phyloP scores from a whole-genome alignment of 2,113 vertebrate species.

The Ochotona curzoniae region DNA sequence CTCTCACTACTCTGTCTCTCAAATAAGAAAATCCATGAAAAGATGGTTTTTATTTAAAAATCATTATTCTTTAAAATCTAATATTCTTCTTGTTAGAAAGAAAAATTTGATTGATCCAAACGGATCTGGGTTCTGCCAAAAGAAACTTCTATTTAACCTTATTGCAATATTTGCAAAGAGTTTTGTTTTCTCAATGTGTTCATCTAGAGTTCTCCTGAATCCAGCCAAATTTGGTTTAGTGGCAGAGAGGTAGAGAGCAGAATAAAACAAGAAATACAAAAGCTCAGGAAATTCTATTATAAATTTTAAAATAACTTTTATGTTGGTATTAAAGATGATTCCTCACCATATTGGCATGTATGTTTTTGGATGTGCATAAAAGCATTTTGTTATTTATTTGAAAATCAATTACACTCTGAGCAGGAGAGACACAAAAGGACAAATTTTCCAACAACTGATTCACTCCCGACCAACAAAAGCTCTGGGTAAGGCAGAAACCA shows the following conservation, averaged over 20 bases:
- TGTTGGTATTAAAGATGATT: background rate
- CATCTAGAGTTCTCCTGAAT: constrained; percentile 45
- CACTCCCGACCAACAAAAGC: too few relatives aligned
- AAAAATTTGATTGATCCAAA: constrained; percentile 70
- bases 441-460: too few relatives aligned
- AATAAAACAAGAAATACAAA: background rate
- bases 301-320: background rate
- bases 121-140: constrained; percentile 44
- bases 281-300: too few relatives aligned
- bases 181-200: constrained; percentile 54
- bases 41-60: background rate
- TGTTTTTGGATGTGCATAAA: too few relatives aligned
- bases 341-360: background rate
- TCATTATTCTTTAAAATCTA: background rate
- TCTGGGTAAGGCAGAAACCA: too few relatives aligned
- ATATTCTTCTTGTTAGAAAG: constrained; percentile 21
- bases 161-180: constrained; percentile 40
- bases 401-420: too few relatives aligned
- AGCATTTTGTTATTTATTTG: too few relatives aligned
- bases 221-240: constrained; percentile 36
- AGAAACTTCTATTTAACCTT: constrained; percentile 62
- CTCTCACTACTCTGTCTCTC: too few relatives aligned
- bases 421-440: too few relatives aligned
- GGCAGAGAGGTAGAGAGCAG: background rate
- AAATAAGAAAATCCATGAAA: too few relatives aligned